Evolutionary conservation across 35 echinoderm and acorn worm species (phyloP), one percentile per base, ranked within the genome.

Genomic region (Ophioderma brevispina): DNA sequence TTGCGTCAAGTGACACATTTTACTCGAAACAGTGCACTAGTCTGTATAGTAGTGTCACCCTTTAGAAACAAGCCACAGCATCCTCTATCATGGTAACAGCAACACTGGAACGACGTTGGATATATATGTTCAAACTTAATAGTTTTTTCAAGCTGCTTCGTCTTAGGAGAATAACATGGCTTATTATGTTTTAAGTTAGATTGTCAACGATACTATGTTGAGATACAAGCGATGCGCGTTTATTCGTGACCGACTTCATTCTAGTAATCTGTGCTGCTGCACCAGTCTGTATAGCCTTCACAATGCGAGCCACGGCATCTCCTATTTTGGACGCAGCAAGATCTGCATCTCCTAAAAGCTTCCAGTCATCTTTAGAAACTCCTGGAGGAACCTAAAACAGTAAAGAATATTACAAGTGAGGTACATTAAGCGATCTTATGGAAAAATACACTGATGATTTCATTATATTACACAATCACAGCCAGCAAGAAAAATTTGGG

Each of bases 261-360:
- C 81, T 77, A 31, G 86, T 94, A 33, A 85, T 6, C 87, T 88
- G 86, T 39, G 92, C 84, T 23, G 81, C 75, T 13, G 82, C 87
- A 8, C 76, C 87, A 70, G 91, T 78, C 80, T 95, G 93, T 25
- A 95, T n/a, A 0, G 88, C 84, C 17, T 79, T 77, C 10, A 95
- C 85, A 49, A 95, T 91, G 76, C 88, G 89, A 23, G 83, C 78
- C 40, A 95, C 93, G 5, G 93, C 93, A 10, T 85, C 85, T 15
- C 93, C 93, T 4, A 95, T 95, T 43, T 85, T 77, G 18, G 32
- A 76, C 0, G 85, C 36, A 0, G 52, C 55, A 13, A 46, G 83
- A 5, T 82, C 59, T 55, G 87, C 81, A 63, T 95, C 77, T 32
- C 82, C 85, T 34, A 95, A 89, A 77, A 91, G 80, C 43, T 91